Evolutionary conservation across 2,797 vertebrate genomes (phyloP).

Genomic region (Gallinago stenura): DNA sequence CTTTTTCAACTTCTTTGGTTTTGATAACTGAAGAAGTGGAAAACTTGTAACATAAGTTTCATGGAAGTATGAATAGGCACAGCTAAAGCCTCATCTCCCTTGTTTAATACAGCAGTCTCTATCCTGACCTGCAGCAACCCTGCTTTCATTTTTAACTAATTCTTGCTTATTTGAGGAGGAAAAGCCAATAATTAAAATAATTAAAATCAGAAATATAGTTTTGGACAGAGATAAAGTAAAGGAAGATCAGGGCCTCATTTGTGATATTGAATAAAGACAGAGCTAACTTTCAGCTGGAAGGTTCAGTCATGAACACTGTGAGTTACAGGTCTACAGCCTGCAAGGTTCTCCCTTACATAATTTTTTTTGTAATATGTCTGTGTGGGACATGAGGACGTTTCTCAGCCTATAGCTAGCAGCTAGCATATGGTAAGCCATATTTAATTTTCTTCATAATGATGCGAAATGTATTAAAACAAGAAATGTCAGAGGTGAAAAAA

Average conservation of each 20-base stretch:
- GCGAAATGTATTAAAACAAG: not conserved
- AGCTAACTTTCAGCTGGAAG: not conserved
- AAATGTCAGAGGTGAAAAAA: not conserved
- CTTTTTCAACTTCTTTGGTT: not conserved
- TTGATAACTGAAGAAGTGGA: not conserved
- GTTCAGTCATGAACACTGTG: not conserved
- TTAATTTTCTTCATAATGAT: not conserved
- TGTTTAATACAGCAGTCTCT: not conserved
- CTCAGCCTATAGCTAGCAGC: not conserved
- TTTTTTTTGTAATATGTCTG: not conserved
- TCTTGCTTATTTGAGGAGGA: not conserved
- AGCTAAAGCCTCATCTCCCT: not conserved
- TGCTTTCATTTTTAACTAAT: not conserved
- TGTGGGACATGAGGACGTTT: not conserved
- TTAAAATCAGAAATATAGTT: not conserved
- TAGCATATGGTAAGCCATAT: not conserved
- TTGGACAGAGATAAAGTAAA: not conserved
- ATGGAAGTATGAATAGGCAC: not conserved
- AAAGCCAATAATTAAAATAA: not conserved
- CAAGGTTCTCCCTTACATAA: not conserved
- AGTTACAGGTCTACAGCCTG: not conserved
- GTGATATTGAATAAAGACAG: not conserved
- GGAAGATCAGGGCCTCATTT: not conserved
- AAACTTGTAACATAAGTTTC: not conserved
- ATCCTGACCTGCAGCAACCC: not conserved